Base-by-base conservation (phyloP, 2,888 invertebrate species). In the Cheilosia variabilis region DNA sequence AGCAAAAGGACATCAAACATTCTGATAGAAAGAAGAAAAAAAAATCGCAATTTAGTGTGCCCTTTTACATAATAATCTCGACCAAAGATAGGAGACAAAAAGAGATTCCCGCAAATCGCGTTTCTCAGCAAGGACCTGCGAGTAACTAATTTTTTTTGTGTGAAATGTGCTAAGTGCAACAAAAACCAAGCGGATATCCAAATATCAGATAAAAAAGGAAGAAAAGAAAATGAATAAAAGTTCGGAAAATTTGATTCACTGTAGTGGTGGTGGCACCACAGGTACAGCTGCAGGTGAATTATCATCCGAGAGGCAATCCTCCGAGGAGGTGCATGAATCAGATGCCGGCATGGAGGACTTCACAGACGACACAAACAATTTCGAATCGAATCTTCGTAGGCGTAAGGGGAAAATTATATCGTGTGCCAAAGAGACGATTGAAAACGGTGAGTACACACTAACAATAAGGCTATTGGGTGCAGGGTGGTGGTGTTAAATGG, bases 381-480 rank as follows among this genome's bases (percentile, higher is more conserved):
- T 92, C 75, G 92, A 92, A 88, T 91, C 92, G 68, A 92, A 92
- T 89, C 89, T 92, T 60, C 90, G 92, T 80, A 90, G 92, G 87
- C 92, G 92, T 81, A 92, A 92, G 88, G 92, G 92, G 75, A 92
- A 92, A 91, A 92, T 92, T 84, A 92, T 92, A 89, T 92, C 92
- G 78, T 92, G 92, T 91, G 92, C 92, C 89, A 92, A 92, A 90
- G 92, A 92, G 89, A 92, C 92, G 65, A 92, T 92, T 87, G 92
- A 92, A 89, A 91, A 92, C 87, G 92, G 92, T 92, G 88, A 91
- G 91, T 89, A 66, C 9, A 27, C 9, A 10, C 22, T 31, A 47
- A 15, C 31, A 31, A 34, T 31, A 27, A n/a, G 4, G 24, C 24
- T 34, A 37, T 52, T 24, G 37, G 37, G 10, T 10, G 13, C 6